Evolutionary conservation across 2,888 invertebrate genomes (phyloP).

Genomic region (Alloplasta piceator): DNA sequence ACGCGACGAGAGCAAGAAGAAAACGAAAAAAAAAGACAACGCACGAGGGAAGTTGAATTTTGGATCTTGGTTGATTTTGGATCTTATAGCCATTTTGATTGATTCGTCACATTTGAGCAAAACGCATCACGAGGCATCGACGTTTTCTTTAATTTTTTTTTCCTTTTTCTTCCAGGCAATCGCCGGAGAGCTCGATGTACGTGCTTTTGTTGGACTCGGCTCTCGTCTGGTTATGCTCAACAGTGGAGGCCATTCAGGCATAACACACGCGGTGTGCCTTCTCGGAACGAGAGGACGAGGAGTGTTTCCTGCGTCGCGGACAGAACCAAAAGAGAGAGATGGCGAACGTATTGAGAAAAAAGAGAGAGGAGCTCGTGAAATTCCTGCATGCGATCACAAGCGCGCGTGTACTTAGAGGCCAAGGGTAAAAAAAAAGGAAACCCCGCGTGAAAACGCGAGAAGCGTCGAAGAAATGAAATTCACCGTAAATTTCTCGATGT

Average conservation of each 20-base stretch:
- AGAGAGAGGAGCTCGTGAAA: constrained; percentile 53
- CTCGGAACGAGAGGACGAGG: constrained; percentile 64
- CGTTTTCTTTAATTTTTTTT: constrained; percentile 14
- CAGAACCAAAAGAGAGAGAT: constrained; percentile 32
- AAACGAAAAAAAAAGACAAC: constrained; percentile 67
- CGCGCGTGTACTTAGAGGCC: constrained; percentile 56
- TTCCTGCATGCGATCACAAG: constrained; percentile 69
- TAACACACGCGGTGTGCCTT: constrained; percentile 55
- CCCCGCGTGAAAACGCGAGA: neutral
- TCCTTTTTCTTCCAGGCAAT: constrained; percentile 41
- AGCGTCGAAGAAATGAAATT: neutral
- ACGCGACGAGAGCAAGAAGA: constrained; percentile 54
- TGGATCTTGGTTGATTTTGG: constrained; percentile 8
- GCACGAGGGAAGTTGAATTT: constrained; percentile 64
- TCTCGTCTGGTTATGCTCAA: constrained; percentile 38
- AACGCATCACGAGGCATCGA: constrained; percentile 14
- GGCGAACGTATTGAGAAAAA: constrained; percentile 17
- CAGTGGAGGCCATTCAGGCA: constrained; percentile 66
- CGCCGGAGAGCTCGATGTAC: constrained; percentile 32
- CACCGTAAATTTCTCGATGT: no score
- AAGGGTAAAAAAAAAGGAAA: neutral
- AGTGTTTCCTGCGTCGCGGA: constrained; percentile 52
- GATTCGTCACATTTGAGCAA: constrained; percentile 13
- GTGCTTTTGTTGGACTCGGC: constrained; percentile 22
- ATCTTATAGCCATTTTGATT: constrained; percentile 10